Base-by-base conservation (phyloP, 2,888 invertebrate genomes). In the Eupithecia tripunctaria region DNA sequence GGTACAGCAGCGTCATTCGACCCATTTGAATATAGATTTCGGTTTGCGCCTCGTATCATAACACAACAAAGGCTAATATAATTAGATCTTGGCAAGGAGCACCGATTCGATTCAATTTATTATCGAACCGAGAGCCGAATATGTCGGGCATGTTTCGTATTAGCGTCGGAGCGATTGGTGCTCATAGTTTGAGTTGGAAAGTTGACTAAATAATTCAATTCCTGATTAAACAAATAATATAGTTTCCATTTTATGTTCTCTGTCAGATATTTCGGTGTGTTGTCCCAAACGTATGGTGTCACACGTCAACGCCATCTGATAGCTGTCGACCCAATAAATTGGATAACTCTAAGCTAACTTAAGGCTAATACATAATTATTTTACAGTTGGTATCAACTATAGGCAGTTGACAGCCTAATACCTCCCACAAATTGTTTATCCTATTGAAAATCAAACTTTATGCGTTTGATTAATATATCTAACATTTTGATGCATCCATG, bases 21-120 rank as follows among this genome's bases (percentile, higher is more conserved):
- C 81, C 81, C 79, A 80, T 82, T 83, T 81, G 38, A 75, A 75
- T 76, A 77, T 72, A 77, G 75, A 76, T 76, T 70, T 72, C 69
- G 72, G 72, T 75, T 72, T 67, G 71, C 69, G 73, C 74, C 64
- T 71, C 77, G 76, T 76, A 77, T 78, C 77, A 85, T 85, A 86
- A 89, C 89, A 85, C 85, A 86, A 89, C 89, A 91, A 91, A 91
- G 87, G 83, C 77, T 84, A 82, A 80, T 90, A 91, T 89, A 88
- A 90, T 91, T 91, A 91, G 90, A 90, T 84, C 87, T 91, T 91
- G 91, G 91, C 91, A 89, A 79, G 77, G 79, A 80, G 74, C 78
- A 76, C 74, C 60, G 80, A 74, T 82, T 82, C 72, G 77, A 84
- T 85, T 82, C 82, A 85, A 88, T 90, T 88, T 90, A 89, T 85